phyloP scores from a whole-genome alignment of 2,113 vertebrate genomes.

The Gavia stellata region DNA sequence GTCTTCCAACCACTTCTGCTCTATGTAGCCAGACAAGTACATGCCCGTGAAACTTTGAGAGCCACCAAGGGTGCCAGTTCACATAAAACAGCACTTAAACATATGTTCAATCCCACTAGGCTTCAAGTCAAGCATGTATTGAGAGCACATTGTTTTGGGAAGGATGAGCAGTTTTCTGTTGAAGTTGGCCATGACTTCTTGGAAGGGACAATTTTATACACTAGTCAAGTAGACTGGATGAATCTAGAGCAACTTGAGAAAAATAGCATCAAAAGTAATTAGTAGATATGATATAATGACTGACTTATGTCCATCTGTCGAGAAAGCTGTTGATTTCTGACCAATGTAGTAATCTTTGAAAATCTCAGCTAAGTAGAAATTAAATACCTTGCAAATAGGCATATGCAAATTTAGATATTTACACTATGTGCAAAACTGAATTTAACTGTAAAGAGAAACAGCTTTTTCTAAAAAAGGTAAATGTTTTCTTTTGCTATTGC shows the following conservation, averaged over 20 bases:
- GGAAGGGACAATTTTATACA: not conserved
- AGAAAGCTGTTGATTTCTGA: not conserved
- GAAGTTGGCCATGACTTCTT: not conserved
- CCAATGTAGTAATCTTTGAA: not conserved
- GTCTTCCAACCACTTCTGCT: not conserved
- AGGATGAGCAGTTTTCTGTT: not conserved
- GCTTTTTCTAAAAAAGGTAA: not conserved
- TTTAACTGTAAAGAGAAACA: not conserved
- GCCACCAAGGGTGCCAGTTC: not conserved
- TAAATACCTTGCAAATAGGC: not conserved
- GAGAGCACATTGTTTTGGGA: not conserved
- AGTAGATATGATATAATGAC: not conserved
- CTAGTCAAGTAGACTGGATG: not conserved
- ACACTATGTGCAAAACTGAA: not conserved
- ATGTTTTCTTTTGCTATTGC: not conserved
- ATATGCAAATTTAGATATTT: not conserved
- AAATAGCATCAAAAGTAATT: not conserved
- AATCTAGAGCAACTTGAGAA: not conserved
- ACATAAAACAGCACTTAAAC: not conserved
- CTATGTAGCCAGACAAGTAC: not conserved
- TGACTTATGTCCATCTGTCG: not conserved
- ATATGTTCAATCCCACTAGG: not conserved
- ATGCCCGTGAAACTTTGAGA: not conserved
- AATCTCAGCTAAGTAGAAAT: not conserved
- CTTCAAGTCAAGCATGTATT: not conserved